Evolutionary conservation across 2,113 vertebrate genomes (phyloP), one percentile per base, ranked within the genome.

Genomic region (Sinocyclocheilus maitianheensis): DNA sequence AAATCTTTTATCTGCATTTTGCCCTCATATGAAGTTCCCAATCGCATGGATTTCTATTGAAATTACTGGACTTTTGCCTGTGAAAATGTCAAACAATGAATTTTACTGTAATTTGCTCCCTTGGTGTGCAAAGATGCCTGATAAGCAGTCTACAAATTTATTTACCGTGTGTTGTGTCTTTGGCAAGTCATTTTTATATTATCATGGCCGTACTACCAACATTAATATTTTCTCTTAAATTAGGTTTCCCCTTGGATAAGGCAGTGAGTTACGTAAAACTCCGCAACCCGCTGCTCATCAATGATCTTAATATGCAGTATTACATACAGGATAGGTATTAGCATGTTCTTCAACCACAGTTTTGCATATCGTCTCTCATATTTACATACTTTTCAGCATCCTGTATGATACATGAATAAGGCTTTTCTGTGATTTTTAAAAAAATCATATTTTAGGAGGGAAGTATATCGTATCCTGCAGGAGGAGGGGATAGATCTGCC

Each of bases 301-400:
- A 99, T 55, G 98, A 99, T 91, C 95, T 99, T 91, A 96, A 98
- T 87, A 99, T 97, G 97, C 98, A 99, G 93, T 99, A 98, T 94
- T 99, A 96, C 90, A 99, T 99, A 91, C 98, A 99, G 93, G 98
- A 99, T 95, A 97, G 98, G 98, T 99, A 92, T 63, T 22, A 37
- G 48, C 48, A n/a, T 37, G 5, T 83, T 53, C 9, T 30, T 43
- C 9, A 67, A 67, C n/a, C 60, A 48, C 40, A 55, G 74, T 37
- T 78, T 51, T 78, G 20, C 26, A 62, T 20, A 46, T 72, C 22
- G 10, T 24, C 4, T 48, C 53, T 60, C 12, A 14, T 65, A 26
- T 81, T 67, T 30, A 22, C 67, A 81, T 24, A 26, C 26, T 37
- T 69, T 65, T 69, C 9, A 26, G 10, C 20, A 77, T 20, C 6